Evolutionary conservation across 2,113 vertebrate species (phyloP).

Genomic region (Nicator chloris): DNA sequence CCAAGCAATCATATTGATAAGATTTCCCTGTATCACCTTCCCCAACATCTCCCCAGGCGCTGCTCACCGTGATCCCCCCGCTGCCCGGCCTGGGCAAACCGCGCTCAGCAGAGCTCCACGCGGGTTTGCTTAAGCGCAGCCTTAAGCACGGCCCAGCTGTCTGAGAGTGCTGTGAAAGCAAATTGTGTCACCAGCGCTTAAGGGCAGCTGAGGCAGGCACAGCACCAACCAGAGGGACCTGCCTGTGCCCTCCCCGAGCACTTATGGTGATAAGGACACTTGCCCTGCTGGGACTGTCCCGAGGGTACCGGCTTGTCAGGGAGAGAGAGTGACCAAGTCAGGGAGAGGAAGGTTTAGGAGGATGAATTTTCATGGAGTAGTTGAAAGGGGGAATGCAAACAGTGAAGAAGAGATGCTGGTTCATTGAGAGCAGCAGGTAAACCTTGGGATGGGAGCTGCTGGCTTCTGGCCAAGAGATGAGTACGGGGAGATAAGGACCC

Average conservation of each 20-base stretch:
- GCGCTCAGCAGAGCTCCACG: background rate
- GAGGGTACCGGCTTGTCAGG: background rate
- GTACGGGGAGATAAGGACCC: background rate
- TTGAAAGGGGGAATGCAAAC: background rate
- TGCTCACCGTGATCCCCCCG: background rate
- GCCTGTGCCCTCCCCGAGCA: background rate
- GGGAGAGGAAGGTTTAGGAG: background rate
- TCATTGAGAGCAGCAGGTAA: background rate
- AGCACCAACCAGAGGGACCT: background rate
- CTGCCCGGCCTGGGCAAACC: background rate
- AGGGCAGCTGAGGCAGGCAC: background rate
- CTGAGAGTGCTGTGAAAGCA: background rate
- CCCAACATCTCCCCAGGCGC: too few relatives aligned
- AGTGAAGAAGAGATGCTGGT: rapidly evolving
- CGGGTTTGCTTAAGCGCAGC: background rate
- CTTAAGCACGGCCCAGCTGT: background rate
- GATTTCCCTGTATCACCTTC: too few relatives aligned
- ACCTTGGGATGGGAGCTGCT: background rate
- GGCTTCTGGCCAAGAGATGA: background rate
- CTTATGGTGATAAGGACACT: background rate
- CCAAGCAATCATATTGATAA: too few relatives aligned
- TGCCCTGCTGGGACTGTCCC: background rate
- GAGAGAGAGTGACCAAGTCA: background rate
- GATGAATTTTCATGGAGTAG: background rate
- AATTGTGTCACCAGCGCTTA: background rate